A percentile compares a stretch with the other conserved stretches of the same genome.
Evolutionary conservation across 2,888 invertebrate genomes (phyloP).

Genomic region (Schrankia costaestrigalis): DNA sequence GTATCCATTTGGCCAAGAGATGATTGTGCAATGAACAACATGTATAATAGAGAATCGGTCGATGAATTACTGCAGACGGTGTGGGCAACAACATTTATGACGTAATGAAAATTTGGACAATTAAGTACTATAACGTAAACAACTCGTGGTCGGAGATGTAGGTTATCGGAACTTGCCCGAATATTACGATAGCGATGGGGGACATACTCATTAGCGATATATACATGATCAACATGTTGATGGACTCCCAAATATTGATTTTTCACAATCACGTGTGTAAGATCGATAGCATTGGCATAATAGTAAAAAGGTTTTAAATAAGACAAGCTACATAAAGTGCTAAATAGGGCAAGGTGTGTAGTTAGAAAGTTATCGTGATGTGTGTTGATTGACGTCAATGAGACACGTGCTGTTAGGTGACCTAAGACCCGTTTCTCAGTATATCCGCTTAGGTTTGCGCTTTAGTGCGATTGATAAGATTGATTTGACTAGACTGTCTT

Average conservation of each 20-base stretch:
- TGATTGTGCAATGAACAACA: constrained; percentile 44
- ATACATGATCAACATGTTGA: constrained; percentile 41
- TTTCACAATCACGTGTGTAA: constrained; percentile 25
- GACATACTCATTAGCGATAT: constrained; percentile 44
- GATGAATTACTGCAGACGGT: constrained; percentile 46
- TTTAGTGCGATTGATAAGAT: constrained; percentile 41
- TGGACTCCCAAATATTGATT: constrained; percentile 37
- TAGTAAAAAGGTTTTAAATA: too few species aligned
- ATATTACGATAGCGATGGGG: constrained; percentile 37
- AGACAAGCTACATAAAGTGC: too few species aligned
- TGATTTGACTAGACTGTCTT: constrained; percentile 45
- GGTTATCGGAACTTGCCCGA: constrained; percentile 54
- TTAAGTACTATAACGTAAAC: constrained; percentile 57
- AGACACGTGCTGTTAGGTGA: constrained; percentile 54
- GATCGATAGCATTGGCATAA: constrained; percentile 22
- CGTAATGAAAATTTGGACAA: constrained; percentile 59
- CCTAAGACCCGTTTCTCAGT: constrained; percentile 54
- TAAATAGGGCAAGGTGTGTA: constrained; percentile 29
- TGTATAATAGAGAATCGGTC: constrained; percentile 34
- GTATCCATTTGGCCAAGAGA: constrained; percentile 26
- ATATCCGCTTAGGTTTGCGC: constrained; percentile 41
- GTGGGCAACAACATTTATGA: constrained; percentile 41
- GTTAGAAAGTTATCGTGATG: constrained; percentile 47
- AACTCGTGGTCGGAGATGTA: constrained; percentile 51
- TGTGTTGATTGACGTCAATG: constrained; percentile 57